A percentile compares a stretch with the other conserved stretches of the same genome.
phyloP scores from a whole-genome alignment of 2,113 vertebrate genomes.

The Corydoras maculifer region DNA sequence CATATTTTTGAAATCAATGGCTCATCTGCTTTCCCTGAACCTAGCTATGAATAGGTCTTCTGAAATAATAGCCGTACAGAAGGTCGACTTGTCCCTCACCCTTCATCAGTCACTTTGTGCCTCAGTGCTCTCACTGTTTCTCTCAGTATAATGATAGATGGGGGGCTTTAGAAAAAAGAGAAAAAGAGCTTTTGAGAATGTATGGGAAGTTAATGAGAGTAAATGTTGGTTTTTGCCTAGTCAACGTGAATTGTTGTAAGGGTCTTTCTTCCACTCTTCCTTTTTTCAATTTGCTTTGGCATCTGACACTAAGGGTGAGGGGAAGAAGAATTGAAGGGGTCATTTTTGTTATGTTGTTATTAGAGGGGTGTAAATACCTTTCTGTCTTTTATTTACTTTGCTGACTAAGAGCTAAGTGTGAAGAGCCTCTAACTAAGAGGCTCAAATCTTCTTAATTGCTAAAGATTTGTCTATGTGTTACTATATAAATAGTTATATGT shows the following conservation, averaged over 20 bases:
- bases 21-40: slow-evolving; percentile 7
- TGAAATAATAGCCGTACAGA: background rate
- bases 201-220: slow-evolving; percentile 51
- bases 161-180: slow-evolving; percentile 1
- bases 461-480: too few relatives aligned
- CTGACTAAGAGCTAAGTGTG: too few relatives aligned
- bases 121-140: background rate
- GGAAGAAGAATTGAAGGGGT: slow-evolving; percentile 13
- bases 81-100: background rate
- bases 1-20: slow-evolving; percentile 10
- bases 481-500: too few relatives aligned
- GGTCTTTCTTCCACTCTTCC: slow-evolving; percentile 50
- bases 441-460: too few relatives aligned
- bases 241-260: slow-evolving; percentile 52
- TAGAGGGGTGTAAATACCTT: slow-evolving; percentile 36
- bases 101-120: background rate
- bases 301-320: slow-evolving; percentile 18
- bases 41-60: slow-evolving; percentile 17
- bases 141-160: background rate
- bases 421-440: too few relatives aligned
- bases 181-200: slow-evolving; percentile 12
- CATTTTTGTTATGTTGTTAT: slow-evolving; percentile 18
- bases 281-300: slow-evolving; percentile 35
- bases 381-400: slow-evolving; percentile 18
- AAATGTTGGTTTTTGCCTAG: slow-evolving; percentile 58